Percentiles rank a stretch among this genome's conserved stretches.
These are phyloP conservation scores for Drosophila repletoides DNA, from an alignment of 1,140 invertebrate genomes.

Conservation along the genomic window DNA sequence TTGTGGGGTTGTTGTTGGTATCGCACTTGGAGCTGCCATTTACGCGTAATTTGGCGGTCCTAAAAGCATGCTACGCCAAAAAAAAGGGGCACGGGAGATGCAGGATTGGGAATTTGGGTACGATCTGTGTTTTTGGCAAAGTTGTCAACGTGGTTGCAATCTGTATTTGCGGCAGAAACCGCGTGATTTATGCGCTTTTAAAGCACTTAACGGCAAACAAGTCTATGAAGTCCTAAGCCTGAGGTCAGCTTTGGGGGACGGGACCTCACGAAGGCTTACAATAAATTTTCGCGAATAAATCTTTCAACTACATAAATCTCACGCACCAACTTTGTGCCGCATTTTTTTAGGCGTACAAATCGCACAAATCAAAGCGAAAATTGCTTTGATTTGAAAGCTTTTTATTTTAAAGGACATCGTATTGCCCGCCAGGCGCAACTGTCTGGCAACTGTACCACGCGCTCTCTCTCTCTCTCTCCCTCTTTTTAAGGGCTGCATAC, in stretches of 20 bases:
- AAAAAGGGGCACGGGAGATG: not conserved
- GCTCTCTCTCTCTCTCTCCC: too few species aligned
- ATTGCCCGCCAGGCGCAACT: constrained; percentile 1
- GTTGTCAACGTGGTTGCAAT: constrained; percentile 67
- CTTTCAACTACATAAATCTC: constrained; percentile 80
- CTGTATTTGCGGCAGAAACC: constrained; percentile 65
- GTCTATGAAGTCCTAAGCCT: constrained; percentile 67
- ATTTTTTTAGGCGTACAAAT: constrained; percentile 30
- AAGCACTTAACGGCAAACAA: constrained; percentile 73
- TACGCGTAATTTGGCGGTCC: constrained; percentile 74
- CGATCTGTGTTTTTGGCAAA: constrained; percentile 45
- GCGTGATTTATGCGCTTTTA: constrained; percentile 80
- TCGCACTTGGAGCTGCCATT: constrained; percentile 65
- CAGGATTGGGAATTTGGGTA: constrained; percentile 3
- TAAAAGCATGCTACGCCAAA: constrained; percentile 47
- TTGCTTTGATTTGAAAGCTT: constrained; percentile 79
- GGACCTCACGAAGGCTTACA: constrained; percentile 39
- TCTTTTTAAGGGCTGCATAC: too few species aligned
- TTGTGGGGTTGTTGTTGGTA: not conserved
- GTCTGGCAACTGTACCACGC: constrained; percentile 58
- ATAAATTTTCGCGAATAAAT: constrained; percentile 76
- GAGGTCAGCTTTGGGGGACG: constrained; percentile 29
- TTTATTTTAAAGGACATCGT: constrained; percentile 36
- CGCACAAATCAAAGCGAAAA: constrained; percentile 77
- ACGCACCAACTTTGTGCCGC: constrained; percentile 68